Conservation (phyloP, 1,140 invertebrate species). For the honey bee (Apis mellifera) region Amel_HAv3.1 CM009937.2:11381501-11382000, state of each 20-base stretch:
- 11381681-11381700: too few relatives aligned
- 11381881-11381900: constrained; percentile 33
- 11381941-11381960: constrained; percentile 7
- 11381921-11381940: neutral
- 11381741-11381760: neutral
- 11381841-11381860: neutral
- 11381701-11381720: neutral
- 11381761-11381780: neutral
- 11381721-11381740: neutral
- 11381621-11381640: too few relatives aligned
- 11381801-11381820: neutral
- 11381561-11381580: too few relatives aligned
- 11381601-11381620: too few relatives aligned
- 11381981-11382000: constrained; percentile 44
- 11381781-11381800: neutral
- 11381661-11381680: too few relatives aligned
- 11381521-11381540: neutral
- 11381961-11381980: constrained; percentile 62
- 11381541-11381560: too few relatives aligned
- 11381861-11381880: constrained; percentile 37
- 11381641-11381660: too few relatives aligned
- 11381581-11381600: too few relatives aligned
- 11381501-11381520: neutral
- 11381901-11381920: neutral
- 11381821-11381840: neutral